Conservation (phyloP, 2,888 invertebrate genomes). For the Iselma pallidipennis region DNA sequence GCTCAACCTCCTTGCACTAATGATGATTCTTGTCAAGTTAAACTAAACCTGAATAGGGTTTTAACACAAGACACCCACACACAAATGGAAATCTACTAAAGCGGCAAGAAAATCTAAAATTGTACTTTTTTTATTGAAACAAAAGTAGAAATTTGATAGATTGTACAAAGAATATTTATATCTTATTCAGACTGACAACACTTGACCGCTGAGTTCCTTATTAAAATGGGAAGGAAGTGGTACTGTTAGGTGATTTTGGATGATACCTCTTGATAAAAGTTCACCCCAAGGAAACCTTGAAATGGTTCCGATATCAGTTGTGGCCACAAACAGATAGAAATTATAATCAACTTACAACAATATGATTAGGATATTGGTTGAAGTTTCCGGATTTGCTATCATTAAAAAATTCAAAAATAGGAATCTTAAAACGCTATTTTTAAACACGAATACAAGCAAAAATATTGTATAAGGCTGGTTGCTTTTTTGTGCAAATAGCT, state of each 20-base stretch:
- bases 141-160: not conserved
- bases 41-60: too few species aligned
- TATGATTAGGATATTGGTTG: constrained; percentile 24
- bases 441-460: too few species aligned
- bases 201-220: constrained; percentile 26
- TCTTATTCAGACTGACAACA: constrained; percentile 31
- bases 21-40: constrained; percentile 32
- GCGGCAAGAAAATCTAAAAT: too few species aligned
- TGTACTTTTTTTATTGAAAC: too few species aligned
- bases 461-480: too few species aligned
- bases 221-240: constrained; percentile 36
- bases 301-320: constrained; percentile 33
- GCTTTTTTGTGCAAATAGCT: too few species aligned
- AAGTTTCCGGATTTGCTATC: constrained; percentile 16
- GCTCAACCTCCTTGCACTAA: constrained; percentile 28
- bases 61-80: too few species aligned
- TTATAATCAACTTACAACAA: constrained; percentile 16
- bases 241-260: constrained; percentile 21
- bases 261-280: constrained; percentile 26
- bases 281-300: constrained; percentile 31
- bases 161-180: too few species aligned
- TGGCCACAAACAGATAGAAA: constrained; percentile 29
- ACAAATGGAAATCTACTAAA: too few species aligned
- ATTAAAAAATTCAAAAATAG: constrained; percentile 10
- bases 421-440: too few species aligned